Conservation (phyloP, 1,140 invertebrate species). For the Lysiphlebus fabarum region DNA sequence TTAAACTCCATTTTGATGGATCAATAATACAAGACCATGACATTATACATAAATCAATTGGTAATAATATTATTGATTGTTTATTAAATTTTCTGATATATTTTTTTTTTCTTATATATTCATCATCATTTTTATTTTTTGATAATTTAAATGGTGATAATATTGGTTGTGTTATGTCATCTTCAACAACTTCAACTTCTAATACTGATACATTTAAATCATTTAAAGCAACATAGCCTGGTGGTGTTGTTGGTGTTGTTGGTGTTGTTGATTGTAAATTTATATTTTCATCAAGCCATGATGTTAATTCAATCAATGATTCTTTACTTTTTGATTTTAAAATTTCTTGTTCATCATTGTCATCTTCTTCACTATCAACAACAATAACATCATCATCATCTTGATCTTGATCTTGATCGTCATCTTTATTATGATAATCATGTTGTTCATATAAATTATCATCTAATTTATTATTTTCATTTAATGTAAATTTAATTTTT, state of each 20-base stretch:
- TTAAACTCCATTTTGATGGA: constrained; percentile 40
- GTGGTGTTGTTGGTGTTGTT: constrained; percentile 15
- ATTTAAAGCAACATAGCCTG: constrained; percentile 33
- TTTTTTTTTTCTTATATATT: constrained; percentile 25
- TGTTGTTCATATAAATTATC: constrained; percentile 8
- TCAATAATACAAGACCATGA: constrained; percentile 50
- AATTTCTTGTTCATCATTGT: constrained; percentile 2
- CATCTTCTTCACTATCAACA: constrained; percentile 1
- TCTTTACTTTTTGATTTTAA: constrained; percentile 19
- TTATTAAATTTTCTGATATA: constrained; percentile 34
- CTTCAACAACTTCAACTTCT: constrained; percentile 40
- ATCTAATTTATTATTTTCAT: constrained; percentile 19
- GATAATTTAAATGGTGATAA: constrained; percentile 33
- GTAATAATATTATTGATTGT: constrained; percentile 28
- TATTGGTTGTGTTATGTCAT: constrained; percentile 36
- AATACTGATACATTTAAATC: constrained; percentile 38
- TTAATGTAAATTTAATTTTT: not conserved
- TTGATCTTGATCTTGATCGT: not conserved
- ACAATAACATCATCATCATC: constrained; percentile 13
- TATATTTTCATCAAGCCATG: constrained; percentile 34
- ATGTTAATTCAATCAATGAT: constrained; percentile 37
- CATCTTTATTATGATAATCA: not conserved
- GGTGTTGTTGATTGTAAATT: not conserved
- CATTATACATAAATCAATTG: constrained; percentile 48
- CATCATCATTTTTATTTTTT: not conserved